Conservation (phyloP, 2,797 vertebrate genomes). For the Erethizon dorsatum region DNA sequence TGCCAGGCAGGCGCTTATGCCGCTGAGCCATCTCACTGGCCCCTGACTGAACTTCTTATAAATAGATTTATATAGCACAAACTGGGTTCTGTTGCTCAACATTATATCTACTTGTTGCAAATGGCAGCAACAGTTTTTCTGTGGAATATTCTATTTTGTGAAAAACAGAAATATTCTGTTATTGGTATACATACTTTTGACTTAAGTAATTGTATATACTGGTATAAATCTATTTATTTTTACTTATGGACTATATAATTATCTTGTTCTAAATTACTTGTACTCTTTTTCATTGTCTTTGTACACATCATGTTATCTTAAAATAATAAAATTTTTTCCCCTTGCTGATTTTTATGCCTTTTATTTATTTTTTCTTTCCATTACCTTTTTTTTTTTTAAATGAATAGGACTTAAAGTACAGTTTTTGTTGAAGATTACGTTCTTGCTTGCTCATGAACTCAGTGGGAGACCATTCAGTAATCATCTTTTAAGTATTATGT, state of each 20-base stretch:
- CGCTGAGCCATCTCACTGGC: too few species aligned
- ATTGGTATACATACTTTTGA: not conserved
- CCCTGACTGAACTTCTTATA: not conserved
- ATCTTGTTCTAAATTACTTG: conserved; percentile 13
- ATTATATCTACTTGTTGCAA: not conserved
- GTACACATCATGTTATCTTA: not conserved
- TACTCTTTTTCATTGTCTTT: not conserved
- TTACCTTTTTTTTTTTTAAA: not conserved
- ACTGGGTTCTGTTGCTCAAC: not conserved
- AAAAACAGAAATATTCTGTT: conserved; percentile 25
- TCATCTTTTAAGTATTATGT: conserved; percentile 29
- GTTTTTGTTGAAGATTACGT: not conserved
- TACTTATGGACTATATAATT: not conserved
- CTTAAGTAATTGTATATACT: not conserved
- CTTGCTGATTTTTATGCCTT: not conserved
- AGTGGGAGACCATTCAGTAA: not conserved
- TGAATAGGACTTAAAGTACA: not conserved
- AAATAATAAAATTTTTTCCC: not conserved
- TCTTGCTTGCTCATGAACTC: not conserved
- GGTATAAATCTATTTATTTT: conserved; percentile 19
- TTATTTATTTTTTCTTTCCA: not conserved
- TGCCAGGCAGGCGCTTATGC: too few species aligned
- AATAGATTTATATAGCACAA: not conserved
- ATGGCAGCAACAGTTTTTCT: not conserved
- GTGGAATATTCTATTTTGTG: not conserved